Base-by-base conservation (phyloP, 2,888 invertebrate species). In the Gandaritis pyraliata region DNA sequence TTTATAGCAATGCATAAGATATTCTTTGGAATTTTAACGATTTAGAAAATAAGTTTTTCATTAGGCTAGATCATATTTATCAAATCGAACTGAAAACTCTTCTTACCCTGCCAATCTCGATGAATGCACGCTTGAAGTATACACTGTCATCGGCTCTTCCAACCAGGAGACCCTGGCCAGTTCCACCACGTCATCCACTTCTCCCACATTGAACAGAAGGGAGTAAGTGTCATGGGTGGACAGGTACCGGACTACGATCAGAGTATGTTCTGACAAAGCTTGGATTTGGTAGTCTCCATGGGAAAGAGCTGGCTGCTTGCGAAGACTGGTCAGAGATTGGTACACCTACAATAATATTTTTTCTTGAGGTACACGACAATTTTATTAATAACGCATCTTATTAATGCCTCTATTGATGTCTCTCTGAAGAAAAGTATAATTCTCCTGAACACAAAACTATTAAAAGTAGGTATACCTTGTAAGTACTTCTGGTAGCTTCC, bases 191-290 rank as follows among this genome's bases (percentile, higher is more conserved):
- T 91, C 86, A 29, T 77, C 63, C 4, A 59, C 70, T 1, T 80
- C 73, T 0, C 92, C 92, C 43, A 94, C 90, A 78, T 95, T 95
- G 64, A 94, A 83, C 7, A 94, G 73, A 15, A 94, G 78, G 0
- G 87, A 84, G 66, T 81, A 82, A 0, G 83, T 78, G 61, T 85
- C 82, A 61, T 79, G 72, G 1, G 82, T 83, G 33, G 65, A 54
- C 11, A 88, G 75, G 57, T 82, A 69, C 1, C 88, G 75, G 39
- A 84, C 76, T 12, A 88, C 65, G 12, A 80, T 52, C 33, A 88
- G 58, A 0, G 82, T 86, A 56, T 80, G 72, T 38, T 73, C 74
- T 1, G 79, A 73, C 15, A 88, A 57, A 0, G 83, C 83, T 46
- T 82, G 73, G 6, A 90, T 72, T 57, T 87, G 76, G 50, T 84